Base-by-base conservation (phyloP, 2,797 vertebrate genomes). In the Pteropus rufus region DNA sequence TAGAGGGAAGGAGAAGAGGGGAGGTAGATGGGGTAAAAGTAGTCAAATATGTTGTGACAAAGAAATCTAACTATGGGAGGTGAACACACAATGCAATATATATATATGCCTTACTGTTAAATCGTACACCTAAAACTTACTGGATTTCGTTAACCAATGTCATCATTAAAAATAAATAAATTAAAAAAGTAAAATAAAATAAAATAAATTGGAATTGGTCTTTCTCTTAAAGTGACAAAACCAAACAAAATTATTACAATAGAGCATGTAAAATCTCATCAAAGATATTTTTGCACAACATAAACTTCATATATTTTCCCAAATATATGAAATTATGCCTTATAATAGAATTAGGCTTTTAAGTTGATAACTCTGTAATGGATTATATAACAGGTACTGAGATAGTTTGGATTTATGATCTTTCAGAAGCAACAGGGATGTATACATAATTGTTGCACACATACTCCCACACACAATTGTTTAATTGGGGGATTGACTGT, bases 251-350 rank as follows among this genome's bases (percentile, higher is more conserved):
- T 62, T 79, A 93, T 91, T 89, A 52, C 2, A 70, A 65, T 8
- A 86, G 9, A 79, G 46, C n/a, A 89, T 21, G 69, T 3, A 58
- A 23, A 87, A 67, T 75, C 23, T 92, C 7, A 81, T 67, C 18
- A 92, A 75, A 77, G 16, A 89, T 39, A 14, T 80, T 75, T n/a
- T 46, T 19, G 31, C 3, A 56, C 12, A 46, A 69, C 3, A 83
- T 58, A 72, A 80, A 39, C 5, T 49, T 94, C 19, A 49, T 41
- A 46, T 81, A 80, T 39, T 76, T 89, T 79, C 52, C 76, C 54
- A 73, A 96, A 96, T 73, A 54, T 49, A 94, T 46, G 11, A 92
- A 95, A 96, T 79, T 41, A 52, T 12, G 12, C 83, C 10, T 85
- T 77, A 36, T 31, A 39, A 70, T 73, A 88, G 21, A 82, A 97